Evolutionary conservation across 2,888 invertebrate genomes (phyloP).

Genomic region (Melikaiella ostensackeni): DNA sequence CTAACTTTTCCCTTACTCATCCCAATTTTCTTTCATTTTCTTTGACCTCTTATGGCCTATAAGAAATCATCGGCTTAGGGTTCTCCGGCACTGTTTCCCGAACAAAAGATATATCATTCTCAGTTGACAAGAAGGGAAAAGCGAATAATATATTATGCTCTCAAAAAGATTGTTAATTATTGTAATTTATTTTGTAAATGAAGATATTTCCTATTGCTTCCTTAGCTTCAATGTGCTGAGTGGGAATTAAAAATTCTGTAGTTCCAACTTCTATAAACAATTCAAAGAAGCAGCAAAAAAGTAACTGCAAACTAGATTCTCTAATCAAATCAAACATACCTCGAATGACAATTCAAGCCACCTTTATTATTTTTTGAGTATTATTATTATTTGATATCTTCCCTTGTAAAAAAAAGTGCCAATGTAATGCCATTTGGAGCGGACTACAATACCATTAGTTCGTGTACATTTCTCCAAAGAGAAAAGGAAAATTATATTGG

Average conservation of each 20-base stretch:
- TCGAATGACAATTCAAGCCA: not conserved
- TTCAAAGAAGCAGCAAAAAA: not conserved
- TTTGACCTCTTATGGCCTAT: not conserved
- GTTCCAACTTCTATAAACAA: not conserved
- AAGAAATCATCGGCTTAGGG: not conserved
- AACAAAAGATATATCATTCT: not conserved
- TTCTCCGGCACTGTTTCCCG: not conserved
- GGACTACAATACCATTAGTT: too few species aligned
- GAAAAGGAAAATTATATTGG: too few species aligned
- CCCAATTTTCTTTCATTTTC: not conserved
- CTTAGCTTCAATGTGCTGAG: conserved; percentile 18
- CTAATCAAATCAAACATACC: not conserved
- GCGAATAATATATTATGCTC: not conserved
- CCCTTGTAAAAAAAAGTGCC: too few species aligned
- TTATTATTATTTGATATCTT: too few species aligned
- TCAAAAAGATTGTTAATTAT: not conserved
- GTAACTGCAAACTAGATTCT: not conserved
- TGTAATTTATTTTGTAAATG: not conserved
- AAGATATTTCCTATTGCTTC: not conserved
- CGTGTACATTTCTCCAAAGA: too few species aligned
- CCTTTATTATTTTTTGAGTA: not conserved
- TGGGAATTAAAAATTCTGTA: not conserved
- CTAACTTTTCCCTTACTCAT: not conserved
- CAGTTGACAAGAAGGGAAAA: not conserved
- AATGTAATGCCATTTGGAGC: too few species aligned